These are phyloP conservation scores for Drymodes brunneopygia DNA, from an alignment of 2,113 vertebrate genomes.

Conservation along the genomic window DNA sequence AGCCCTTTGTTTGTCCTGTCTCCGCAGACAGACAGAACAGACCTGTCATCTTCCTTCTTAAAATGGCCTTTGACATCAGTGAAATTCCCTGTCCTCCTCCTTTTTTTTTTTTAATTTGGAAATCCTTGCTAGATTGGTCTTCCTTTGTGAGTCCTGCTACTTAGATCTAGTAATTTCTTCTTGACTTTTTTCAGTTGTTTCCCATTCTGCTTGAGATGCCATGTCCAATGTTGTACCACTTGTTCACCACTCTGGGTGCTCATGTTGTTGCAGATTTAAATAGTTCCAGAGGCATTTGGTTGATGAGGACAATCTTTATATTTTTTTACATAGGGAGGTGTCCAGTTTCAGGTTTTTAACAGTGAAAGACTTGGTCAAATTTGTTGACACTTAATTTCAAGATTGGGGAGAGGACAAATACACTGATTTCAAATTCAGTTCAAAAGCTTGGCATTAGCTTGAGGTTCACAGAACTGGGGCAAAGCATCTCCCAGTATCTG, in stretches of 20 bases:
- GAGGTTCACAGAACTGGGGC: not conserved
- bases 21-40: not conserved
- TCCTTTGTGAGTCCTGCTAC: not conserved
- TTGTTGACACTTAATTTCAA: not conserved
- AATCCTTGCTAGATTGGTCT: not conserved
- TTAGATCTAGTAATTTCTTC: not conserved
- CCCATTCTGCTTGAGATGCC: not conserved
- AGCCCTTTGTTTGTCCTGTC: not conserved
- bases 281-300: not conserved
- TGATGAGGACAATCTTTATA: not conserved
- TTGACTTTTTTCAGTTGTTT: not conserved
- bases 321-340: not conserved
- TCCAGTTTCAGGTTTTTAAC: not conserved
- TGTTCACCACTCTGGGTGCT: not conserved
- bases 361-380: not conserved
- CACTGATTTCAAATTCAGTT: not conserved
- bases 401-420: not conserved
- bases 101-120: not conserved
- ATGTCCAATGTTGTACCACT: not conserved
- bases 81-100: not conserved
- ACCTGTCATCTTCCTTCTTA: not conserved
- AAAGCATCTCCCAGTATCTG: not conserved
- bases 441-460: not conserved
- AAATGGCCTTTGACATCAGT: not conserved
- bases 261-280: not conserved